Evolutionary conservation across 2,888 invertebrate genomes (phyloP), one percentile per base, ranked within the genome.

Genomic region (Fragum fragum): DNA sequence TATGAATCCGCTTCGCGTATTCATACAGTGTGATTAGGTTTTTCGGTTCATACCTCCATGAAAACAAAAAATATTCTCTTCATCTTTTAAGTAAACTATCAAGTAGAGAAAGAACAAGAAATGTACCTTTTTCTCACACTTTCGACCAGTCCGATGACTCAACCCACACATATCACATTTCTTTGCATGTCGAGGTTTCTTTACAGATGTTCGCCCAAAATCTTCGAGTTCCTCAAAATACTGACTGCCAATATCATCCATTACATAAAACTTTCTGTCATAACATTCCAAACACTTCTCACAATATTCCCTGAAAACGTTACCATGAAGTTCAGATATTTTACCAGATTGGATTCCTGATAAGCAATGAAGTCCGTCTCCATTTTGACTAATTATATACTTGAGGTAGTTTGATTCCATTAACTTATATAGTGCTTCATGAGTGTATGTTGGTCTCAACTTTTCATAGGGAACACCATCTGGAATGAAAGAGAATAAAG

Each of bases 271-370:
- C 7, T 81, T 53, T 57, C 93, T 81, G 7, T 86, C 79, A 76
- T 90, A 92, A n/a, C 82, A 79, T 11, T 73, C 73, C 2, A 72
- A 79, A 85, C 93, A 93, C 21, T 83, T 84, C 59, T 90, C 90
- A 87, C 92, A 93, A 21, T 81, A 88, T 68, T 93, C 93, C 68
- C 88, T 74, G 76, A 92, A 92, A 18, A 92, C 92, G 73, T 93
- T 92, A 9, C 93, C 93, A 86, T 93, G 93, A 0, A 93, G 90
- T 77, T 93, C 93, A 0, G 91, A 89, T 1, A 93, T 81, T 21
- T 85, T 79, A 1, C 88, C 86, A 18, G 80, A 42, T 11, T 88
- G 82, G 1, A 93, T 73, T 9, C 93, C 92, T 39, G 91, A 90
- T 21, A 91, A 76, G 0, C 86, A 71, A 74, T 93, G 93, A 0